These are phyloP conservation scores for Eristalis tenax DNA, from an alignment of 2,888 invertebrate species.

Conservation along the genomic window DNA sequence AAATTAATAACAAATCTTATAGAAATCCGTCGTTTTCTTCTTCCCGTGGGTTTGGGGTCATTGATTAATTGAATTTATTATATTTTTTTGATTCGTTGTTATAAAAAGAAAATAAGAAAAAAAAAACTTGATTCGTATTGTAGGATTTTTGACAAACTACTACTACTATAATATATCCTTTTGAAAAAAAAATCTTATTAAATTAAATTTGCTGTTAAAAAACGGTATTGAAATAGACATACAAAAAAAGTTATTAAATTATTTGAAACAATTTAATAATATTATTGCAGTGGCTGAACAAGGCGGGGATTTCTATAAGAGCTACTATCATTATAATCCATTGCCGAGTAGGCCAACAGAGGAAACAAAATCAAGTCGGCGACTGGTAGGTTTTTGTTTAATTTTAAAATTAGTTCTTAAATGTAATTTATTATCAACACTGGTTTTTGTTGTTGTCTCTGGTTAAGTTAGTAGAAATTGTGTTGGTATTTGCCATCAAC, in stretches of 20 bases:
- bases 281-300: conserved; percentile 90
- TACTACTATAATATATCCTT: conserved; percentile 45
- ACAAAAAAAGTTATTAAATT: conserved; percentile 72
- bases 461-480: conserved; percentile 73
- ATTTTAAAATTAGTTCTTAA: conserved; percentile 29
- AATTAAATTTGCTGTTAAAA: conserved; percentile 37
- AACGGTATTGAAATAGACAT: conserved; percentile 40
- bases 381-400: conserved; percentile 85
- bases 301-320: conserved; percentile 92
- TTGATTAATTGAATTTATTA: conserved; percentile 81
- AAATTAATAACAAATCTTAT: conserved; percentile 76
- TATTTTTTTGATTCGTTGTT: conserved; percentile 62
- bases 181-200: conserved; percentile 16
- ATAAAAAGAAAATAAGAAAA: conserved; percentile 42
- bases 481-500: conserved; percentile 74
- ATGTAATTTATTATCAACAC: background rate
- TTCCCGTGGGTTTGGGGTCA: conserved; percentile 49
- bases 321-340: conserved; percentile 87
- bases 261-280: conserved; percentile 77
- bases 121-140: conserved; percentile 19
- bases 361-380: conserved; percentile 83
- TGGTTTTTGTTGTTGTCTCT: conserved; percentile 21
- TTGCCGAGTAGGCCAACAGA: conserved; percentile 84
- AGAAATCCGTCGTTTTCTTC: conserved; percentile 79
- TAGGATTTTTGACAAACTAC: conserved; percentile 39